These are phyloP conservation scores for Cetonia aurata DNA, from an alignment of 2,888 invertebrate genomes.

Conservation along the genomic window DNA sequence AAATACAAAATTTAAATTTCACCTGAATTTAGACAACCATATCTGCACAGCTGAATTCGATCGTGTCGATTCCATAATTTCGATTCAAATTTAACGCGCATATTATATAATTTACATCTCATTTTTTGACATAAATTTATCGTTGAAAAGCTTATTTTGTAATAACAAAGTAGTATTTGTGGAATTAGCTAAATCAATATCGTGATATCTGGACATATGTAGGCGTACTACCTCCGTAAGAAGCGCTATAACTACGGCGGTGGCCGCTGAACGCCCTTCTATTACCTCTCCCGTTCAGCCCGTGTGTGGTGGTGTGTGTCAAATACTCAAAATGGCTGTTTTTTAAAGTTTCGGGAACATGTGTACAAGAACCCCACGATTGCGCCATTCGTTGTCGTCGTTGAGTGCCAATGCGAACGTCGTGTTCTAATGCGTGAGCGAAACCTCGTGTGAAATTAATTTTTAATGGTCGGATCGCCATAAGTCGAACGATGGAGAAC, in stretches of 20 bases:
- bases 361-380: constrained; percentile 20
- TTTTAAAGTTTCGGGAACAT: constrained; percentile 40
- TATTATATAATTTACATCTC: too few relatives aligned
- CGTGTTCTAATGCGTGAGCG: constrained; percentile 16
- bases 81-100: too few relatives aligned
- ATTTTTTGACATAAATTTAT: too few relatives aligned
- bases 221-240: too few relatives aligned
- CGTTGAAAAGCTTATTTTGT: too few relatives aligned
- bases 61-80: too few relatives aligned
- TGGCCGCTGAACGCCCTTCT: not conserved
- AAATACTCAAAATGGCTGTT: constrained; percentile 40
- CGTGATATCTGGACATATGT: too few relatives aligned
- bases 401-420: not conserved
- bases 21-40: too few relatives aligned
- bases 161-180: too few relatives aligned
- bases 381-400: not conserved
- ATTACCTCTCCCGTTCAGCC: not conserved
- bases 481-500: constrained; percentile 20
- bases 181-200: too few relatives aligned
- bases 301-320: constrained; percentile 1
- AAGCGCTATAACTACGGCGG: not conserved
- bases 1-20: too few relatives aligned
- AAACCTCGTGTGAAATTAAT: constrained; percentile 13
- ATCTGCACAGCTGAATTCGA: too few relatives aligned
- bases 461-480: constrained; percentile 22